A percentile compares a stretch with the other conserved stretches of the same genome.
phyloP scores from a whole-genome alignment of 1,140 invertebrate genomes.

The Ganaspis sp. region DNA sequence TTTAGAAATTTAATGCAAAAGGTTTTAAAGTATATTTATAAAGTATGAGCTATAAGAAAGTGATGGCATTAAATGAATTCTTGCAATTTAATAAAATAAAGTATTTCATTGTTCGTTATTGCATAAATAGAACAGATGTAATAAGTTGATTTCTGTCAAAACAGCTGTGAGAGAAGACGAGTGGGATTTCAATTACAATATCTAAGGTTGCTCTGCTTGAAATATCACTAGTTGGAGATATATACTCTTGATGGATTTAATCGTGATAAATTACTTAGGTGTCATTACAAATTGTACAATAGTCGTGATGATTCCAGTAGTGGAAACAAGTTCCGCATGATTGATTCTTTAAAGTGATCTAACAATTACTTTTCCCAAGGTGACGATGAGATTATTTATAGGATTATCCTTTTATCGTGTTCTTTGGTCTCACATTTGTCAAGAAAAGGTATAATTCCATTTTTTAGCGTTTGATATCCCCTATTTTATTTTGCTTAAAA shows the following conservation, averaged over 20 bases:
- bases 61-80: background rate
- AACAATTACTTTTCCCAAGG: background rate
- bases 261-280: background rate
- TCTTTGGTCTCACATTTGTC: background rate
- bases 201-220: background rate
- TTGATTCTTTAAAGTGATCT: constrained; percentile 16
- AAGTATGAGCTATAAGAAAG: too few relatives aligned
- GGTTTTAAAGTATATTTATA: too few relatives aligned
- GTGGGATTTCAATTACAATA: background rate
- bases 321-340: background rate
- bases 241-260: background rate
- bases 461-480: background rate
- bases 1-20: too few relatives aligned
- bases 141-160: background rate
- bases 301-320: constrained; percentile 3
- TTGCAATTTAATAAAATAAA: background rate
- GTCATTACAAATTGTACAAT: background rate
- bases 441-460: background rate
- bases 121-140: background rate
- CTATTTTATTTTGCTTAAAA: too few relatives aligned
- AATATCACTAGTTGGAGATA: background rate
- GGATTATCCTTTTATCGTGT: background rate
- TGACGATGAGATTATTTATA: constrained; percentile 18
- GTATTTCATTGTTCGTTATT: background rate
- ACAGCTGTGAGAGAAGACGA: background rate